These are phyloP conservation scores for Leucophenga montana DNA, from an alignment of 2,888 invertebrate species.

Conservation along the genomic window DNA sequence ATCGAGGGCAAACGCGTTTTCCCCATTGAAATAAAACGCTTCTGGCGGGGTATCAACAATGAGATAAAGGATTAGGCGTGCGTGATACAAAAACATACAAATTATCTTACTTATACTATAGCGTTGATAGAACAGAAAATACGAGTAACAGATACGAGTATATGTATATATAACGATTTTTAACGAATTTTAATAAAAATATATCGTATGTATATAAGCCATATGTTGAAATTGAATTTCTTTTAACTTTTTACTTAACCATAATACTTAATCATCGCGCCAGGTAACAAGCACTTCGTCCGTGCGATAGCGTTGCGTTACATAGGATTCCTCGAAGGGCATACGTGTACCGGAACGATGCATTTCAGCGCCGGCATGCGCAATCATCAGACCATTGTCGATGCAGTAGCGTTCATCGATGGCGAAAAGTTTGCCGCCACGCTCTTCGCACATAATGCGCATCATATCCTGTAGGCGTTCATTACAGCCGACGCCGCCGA, in stretches of 20 bases:
- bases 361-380: slow-evolving; percentile 95
- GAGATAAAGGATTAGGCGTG: slow-evolving; percentile 29
- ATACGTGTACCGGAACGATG: slow-evolving; percentile 83
- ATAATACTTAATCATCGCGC: slow-evolving; percentile 76
- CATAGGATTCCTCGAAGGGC: slow-evolving; percentile 85
- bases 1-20: slow-evolving; percentile 71
- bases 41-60: slow-evolving; percentile 70
- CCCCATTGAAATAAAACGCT: slow-evolving; percentile 69
- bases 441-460: slow-evolving; percentile 92
- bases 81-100: slow-evolving; percentile 7
- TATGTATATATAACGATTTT: too few species aligned
- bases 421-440: slow-evolving; percentile 91
- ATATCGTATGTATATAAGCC: slow-evolving; percentile 50
- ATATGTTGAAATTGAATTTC: neutral
- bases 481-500: slow-evolving; percentile 98
- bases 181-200: slow-evolving; percentile 15
- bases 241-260: neutral
- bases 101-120: neutral
- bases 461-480: slow-evolving; percentile 96
- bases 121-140: neutral
- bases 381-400: slow-evolving; percentile 99
- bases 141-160: too few species aligned
- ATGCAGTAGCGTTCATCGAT: slow-evolving; percentile 99
- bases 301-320: slow-evolving; percentile 93
- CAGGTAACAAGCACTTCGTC: slow-evolving; percentile 91